phyloP scores from a whole-genome alignment of 2,888 invertebrate genomes.

The Cremastobaeus sp. region DNA sequence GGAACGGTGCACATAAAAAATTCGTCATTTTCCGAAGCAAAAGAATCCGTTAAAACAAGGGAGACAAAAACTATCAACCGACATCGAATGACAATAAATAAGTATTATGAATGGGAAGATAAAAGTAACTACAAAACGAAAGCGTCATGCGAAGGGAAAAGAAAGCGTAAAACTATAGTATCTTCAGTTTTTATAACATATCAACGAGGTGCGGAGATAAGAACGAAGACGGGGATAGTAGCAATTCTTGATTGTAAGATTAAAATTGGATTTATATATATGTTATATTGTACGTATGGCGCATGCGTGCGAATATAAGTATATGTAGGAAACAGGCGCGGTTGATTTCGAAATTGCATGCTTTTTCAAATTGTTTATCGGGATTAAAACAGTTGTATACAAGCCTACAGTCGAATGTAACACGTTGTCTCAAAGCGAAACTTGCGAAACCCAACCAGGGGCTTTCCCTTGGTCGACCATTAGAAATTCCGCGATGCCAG shows the following conservation, averaged over 20 bases:
- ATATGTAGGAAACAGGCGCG: conserved; percentile 50
- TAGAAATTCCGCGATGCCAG: conserved; percentile 37
- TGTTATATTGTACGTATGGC: conserved; percentile 38
- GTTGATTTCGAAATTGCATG: conserved; percentile 39
- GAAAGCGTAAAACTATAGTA: conserved; percentile 57
- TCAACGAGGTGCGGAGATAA: conserved; percentile 57
- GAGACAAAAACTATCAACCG: conserved; percentile 43
- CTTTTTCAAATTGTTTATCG: conserved; percentile 54
- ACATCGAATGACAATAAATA: conserved; percentile 71
- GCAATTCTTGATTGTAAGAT: conserved; percentile 58
- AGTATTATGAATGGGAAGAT: conserved; percentile 66
- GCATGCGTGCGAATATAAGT: conserved; percentile 48
- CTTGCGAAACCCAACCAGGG: too few relatives aligned
- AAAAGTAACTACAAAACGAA: conserved; percentile 54
- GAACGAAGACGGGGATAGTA: conserved; percentile 51
- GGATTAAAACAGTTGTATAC: conserved; percentile 45
- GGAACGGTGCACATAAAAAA: conserved; percentile 56
- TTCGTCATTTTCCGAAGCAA: conserved; percentile 53
- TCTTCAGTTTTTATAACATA: conserved; percentile 65
- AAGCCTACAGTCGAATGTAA: conserved; percentile 67
- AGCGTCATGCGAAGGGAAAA: conserved; percentile 23
- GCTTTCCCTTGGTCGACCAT: conserved; percentile 32
- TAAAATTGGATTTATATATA: conserved; percentile 48
- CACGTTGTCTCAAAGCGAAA: conserved; percentile 33
- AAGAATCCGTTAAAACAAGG: conserved; percentile 33